A percentile compares a stretch with the other conserved stretches of the same genome.
These are phyloP conservation scores for Channa maculata DNA, from an alignment of 2,113 vertebrate species.

Conservation along the genomic window DNA sequence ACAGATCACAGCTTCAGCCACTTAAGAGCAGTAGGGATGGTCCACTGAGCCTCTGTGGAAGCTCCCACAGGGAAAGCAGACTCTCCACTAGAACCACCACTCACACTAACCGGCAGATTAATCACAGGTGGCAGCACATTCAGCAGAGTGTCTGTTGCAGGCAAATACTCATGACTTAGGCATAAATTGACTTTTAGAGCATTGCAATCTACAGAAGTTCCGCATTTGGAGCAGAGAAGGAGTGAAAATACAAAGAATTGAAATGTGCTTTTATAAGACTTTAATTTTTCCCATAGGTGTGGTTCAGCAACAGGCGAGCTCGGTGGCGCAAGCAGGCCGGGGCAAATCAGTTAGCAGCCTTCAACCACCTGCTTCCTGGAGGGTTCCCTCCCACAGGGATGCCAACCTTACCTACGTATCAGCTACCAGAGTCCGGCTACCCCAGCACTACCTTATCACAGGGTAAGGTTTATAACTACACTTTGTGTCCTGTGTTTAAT, in stretches of 20 bases:
- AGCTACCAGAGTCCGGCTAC: conserved; percentile 94
- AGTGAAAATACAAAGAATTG: neutral
- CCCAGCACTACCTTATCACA: conserved; percentile 91
- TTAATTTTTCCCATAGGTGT: conserved; percentile 84
- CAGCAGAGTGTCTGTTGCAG: neutral
- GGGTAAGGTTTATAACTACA: conserved; percentile 82
- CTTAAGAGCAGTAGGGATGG: conserved; percentile 79
- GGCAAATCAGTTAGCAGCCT: conserved; percentile 97
- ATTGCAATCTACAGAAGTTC: neutral
- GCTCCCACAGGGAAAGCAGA: conserved; percentile 68
- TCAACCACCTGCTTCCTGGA: conserved; percentile 96
- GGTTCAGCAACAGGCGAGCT: conserved; percentile 98
- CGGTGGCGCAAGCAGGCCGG: conserved; percentile 98
- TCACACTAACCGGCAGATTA: conserved; percentile 50
- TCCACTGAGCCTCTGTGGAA: conserved; percentile 50
- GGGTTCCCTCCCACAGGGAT: conserved; percentile 95
- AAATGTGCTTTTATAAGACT: neutral
- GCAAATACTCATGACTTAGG: neutral
- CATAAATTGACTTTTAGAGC: neutral
- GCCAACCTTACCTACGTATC: conserved; percentile 94
- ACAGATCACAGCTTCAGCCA: conserved; percentile 81
- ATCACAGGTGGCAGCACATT: conserved; percentile 60
- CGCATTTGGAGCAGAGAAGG: neutral
- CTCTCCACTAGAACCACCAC: conserved; percentile 25
- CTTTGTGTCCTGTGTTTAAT: conserved; percentile 41